A percentile compares a stretch with the other conserved stretches of the same genome.
These are phyloP conservation scores for Sebastolobus alascanus DNA, from an alignment of 2,797 vertebrate species.

Conservation along the genomic window DNA sequence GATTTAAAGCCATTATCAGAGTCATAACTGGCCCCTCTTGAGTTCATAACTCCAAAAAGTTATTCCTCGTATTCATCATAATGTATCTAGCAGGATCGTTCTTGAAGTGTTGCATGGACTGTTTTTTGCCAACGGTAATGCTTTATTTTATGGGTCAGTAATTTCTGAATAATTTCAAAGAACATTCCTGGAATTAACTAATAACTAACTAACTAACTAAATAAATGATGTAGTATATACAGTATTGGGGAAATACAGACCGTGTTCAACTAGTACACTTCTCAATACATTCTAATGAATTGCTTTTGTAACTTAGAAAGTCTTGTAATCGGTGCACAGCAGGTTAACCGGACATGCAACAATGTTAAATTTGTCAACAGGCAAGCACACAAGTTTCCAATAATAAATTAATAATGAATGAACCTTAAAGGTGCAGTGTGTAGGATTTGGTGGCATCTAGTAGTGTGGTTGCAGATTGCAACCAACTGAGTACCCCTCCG, in stretches of 20 bases:
- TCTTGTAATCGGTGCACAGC: background rate
- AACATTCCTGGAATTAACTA: background rate
- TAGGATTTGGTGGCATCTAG: too few species aligned
- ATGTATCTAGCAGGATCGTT: background rate
- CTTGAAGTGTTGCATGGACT: background rate
- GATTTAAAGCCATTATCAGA: conserved; percentile 10
- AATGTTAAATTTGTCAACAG: background rate
- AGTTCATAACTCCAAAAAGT: background rate
- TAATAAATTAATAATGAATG: background rate
- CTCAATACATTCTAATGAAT: background rate
- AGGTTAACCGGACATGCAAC: background rate
- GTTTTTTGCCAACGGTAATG: background rate
- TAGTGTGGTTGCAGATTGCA: too few species aligned
- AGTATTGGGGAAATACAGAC: background rate
- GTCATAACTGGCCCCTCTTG: background rate
- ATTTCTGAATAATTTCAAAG: background rate
- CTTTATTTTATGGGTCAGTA: background rate
- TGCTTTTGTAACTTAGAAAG: background rate
- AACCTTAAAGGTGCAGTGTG: too few species aligned
- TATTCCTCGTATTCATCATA: background rate
- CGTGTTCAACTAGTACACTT: background rate
- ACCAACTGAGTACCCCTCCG: too few species aligned
- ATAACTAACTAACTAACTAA: too few species aligned
- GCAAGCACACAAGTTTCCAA: background rate
- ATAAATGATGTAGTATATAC: background rate